Percentiles rank a stretch among this genome's conserved stretches.
phyloP scores from a whole-genome alignment of 2,888 invertebrate genomes.

The Conistra vaccinii region DNA sequence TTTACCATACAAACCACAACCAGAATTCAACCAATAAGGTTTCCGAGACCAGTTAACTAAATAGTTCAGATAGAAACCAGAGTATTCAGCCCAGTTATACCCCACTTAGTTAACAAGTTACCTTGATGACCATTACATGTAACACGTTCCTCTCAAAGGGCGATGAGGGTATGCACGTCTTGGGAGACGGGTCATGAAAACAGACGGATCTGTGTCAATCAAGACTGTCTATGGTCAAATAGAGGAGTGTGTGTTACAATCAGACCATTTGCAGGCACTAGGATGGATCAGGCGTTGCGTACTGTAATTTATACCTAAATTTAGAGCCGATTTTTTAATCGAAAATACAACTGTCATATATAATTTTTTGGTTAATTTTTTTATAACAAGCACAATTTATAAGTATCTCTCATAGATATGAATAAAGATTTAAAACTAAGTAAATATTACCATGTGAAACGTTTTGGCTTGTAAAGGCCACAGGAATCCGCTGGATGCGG shows the following conservation, averaged over 20 bases:
- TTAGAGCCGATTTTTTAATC: too few relatives aligned
- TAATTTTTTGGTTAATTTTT: too few relatives aligned
- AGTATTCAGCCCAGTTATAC: neutral
- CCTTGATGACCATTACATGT: neutral
- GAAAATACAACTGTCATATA: too few relatives aligned
- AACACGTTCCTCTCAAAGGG: neutral
- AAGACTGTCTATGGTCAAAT: constrained; percentile 11
- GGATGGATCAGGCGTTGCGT: neutral
- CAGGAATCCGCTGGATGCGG: too few relatives aligned
- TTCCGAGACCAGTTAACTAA: neutral
- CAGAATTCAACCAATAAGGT: neutral
- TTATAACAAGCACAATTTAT: too few relatives aligned
- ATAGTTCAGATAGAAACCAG: neutral
- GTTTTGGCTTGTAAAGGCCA: too few relatives aligned
- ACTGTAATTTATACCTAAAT: neutral
- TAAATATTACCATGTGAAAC: too few relatives aligned
- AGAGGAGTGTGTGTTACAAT: neutral
- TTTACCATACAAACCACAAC: neutral
- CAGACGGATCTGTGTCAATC: constrained; percentile 2
- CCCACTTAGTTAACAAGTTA: neutral
- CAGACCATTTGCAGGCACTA: neutral
- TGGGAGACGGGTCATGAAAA: neutral
- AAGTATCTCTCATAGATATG: too few relatives aligned
- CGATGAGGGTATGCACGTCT: neutral
- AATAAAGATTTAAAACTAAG: too few relatives aligned